These are phyloP conservation scores for Melieria omissa DNA, from an alignment of 2,888 invertebrate species.

Conservation along the genomic window DNA sequence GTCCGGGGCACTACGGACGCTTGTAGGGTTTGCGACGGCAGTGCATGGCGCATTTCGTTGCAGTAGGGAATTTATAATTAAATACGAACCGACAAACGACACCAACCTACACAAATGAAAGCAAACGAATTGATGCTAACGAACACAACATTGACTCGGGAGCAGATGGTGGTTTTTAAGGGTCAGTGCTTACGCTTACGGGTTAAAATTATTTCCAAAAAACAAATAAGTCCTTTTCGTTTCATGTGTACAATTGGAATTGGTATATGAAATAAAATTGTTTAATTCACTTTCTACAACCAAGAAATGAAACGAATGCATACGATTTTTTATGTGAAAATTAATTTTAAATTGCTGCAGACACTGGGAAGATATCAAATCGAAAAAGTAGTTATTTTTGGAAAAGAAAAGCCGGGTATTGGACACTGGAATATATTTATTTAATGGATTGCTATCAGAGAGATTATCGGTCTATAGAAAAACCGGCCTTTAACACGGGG, in stretches of 20 bases:
- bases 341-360: too few species aligned
- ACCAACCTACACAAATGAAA: not conserved
- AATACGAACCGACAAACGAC: not conserved
- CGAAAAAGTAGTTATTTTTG: too few species aligned
- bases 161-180: not conserved
- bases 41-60: not conserved
- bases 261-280: not conserved
- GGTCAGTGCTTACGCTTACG: constrained; percentile 21
- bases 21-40: constrained; percentile 44
- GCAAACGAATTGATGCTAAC: not conserved
- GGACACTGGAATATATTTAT: too few species aligned
- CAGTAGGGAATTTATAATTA: constrained; percentile 18
- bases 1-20: constrained; percentile 62
- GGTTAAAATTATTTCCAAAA: constrained; percentile 13
- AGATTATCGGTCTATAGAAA: too few species aligned
- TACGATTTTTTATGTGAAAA: too few species aligned
- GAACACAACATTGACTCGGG: not conserved
- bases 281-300: too few species aligned
- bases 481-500: too few species aligned
- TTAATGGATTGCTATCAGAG: too few species aligned
- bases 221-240: not conserved
- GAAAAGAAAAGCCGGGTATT: too few species aligned
- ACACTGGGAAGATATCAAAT: too few species aligned
- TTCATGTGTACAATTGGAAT: not conserved
- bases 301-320: too few species aligned